Conservation (phyloP, 2,888 invertebrate species). For the Ctena decussata region DNA sequence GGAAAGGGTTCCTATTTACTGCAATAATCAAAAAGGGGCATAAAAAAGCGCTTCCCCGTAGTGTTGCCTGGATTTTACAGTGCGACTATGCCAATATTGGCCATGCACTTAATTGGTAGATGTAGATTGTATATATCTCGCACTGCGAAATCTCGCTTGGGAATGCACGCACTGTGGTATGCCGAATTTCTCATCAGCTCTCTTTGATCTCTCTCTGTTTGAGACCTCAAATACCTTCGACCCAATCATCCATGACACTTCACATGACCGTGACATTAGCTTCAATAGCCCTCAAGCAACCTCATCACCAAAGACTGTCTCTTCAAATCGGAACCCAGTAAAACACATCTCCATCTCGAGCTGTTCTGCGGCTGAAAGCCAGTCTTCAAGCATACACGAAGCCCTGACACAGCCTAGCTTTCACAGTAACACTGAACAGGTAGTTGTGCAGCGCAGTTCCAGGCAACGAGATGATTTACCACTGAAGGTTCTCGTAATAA, state of each 20-base stretch:
- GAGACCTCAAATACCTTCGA: background rate
- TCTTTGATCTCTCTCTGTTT: background rate
- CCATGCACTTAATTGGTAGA: too few species aligned
- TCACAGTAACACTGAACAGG: background rate
- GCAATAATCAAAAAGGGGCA: too few species aligned
- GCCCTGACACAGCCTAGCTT: background rate
- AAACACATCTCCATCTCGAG: background rate
- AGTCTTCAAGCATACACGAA: background rate
- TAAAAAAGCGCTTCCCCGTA: too few species aligned
- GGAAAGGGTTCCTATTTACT: too few species aligned
- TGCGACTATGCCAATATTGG: too few species aligned
- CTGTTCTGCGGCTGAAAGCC: background rate
- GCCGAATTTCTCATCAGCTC: background rate
- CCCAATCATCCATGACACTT: background rate
- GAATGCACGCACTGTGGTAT: background rate
- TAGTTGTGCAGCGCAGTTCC: background rate
- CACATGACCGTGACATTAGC: background rate
- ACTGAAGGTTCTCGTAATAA: background rate
- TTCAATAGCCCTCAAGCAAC: background rate
- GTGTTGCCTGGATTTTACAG: too few species aligned
- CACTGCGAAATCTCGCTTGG: slow-evolving; percentile 4
- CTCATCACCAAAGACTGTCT: background rate
- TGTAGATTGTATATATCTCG: slow-evolving; percentile 6
- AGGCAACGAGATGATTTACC: background rate
- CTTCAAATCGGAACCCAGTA: background rate